Evolutionary conservation across 2,888 invertebrate species (phyloP).

Genomic region (Allophyes oxyacanthae): DNA sequence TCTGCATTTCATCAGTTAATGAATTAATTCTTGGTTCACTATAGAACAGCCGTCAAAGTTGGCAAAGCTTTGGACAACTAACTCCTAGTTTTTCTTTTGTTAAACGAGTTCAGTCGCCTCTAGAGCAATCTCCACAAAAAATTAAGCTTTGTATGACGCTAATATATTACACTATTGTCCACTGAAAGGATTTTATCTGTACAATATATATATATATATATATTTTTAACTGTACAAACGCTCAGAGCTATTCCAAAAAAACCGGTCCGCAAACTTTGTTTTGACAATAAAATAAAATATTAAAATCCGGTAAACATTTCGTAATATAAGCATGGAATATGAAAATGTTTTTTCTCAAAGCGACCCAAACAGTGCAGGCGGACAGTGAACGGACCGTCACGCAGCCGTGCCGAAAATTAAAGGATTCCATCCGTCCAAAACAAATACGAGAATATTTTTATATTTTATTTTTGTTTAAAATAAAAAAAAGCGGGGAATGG

Average conservation of each 20-base stretch:
- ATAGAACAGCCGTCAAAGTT: slow-evolving; percentile 59
- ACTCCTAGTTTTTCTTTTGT: slow-evolving; percentile 67
- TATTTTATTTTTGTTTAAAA: slow-evolving; percentile 87
- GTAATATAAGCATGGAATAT: slow-evolving; percentile 72
- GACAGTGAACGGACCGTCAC: slow-evolving; percentile 76
- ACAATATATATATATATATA: too few relatives aligned
- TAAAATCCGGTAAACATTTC: slow-evolving; percentile 63
- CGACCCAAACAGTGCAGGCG: slow-evolving; percentile 76
- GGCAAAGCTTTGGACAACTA: slow-evolving; percentile 67
- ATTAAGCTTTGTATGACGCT: slow-evolving; percentile 63
- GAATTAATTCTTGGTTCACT: slow-evolving; percentile 38
- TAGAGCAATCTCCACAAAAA: slow-evolving; percentile 62
- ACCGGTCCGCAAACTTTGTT: slow-evolving; percentile 43
- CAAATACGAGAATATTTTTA: slow-evolving; percentile 88
- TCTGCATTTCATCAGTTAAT: too few relatives aligned
- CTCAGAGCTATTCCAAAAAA: slow-evolving; percentile 34
- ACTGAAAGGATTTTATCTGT: slow-evolving; percentile 39
- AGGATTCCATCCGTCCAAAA: slow-evolving; percentile 88
- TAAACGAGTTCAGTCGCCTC: slow-evolving; percentile 62
- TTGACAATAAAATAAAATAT: slow-evolving; percentile 59
- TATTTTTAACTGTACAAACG: slow-evolving; percentile 11
- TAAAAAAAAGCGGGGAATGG: slow-evolving; percentile 79
- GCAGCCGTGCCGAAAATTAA: slow-evolving; percentile 86
- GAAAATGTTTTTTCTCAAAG: slow-evolving; percentile 80
- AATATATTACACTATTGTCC: slow-evolving; percentile 64